phyloP scores from a whole-genome alignment of 2,113 vertebrate genomes.

The Misgurnus anguillicaudatus region DNA sequence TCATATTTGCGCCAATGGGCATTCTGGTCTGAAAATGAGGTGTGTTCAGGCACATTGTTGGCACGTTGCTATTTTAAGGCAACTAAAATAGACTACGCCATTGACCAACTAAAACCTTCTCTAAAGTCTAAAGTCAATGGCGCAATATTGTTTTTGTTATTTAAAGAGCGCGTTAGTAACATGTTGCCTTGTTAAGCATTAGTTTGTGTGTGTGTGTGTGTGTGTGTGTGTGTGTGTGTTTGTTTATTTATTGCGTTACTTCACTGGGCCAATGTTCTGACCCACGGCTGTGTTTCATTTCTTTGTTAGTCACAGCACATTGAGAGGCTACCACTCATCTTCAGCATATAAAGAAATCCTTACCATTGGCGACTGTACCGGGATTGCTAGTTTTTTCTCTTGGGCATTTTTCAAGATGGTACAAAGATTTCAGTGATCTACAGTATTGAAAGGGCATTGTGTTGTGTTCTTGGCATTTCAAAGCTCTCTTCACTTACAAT shows the following conservation, averaged over 20 bases:
- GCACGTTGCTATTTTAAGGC: too few relatives aligned
- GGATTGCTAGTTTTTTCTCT: background rate
- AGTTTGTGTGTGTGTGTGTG: too few relatives aligned
- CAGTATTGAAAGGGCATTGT: background rate
- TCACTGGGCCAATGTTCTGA: background rate
- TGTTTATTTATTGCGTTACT: background rate
- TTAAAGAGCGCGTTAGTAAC: too few relatives aligned
- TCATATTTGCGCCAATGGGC: too few relatives aligned
- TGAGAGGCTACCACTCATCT: background rate
- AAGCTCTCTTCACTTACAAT: constrained; percentile 6
- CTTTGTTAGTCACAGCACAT: constrained; percentile 7
- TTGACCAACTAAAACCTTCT: too few relatives aligned
- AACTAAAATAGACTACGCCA: too few relatives aligned
- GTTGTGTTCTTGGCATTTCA: constrained; percentile 8
- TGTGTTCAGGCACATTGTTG: too few relatives aligned
- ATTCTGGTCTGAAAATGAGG: too few relatives aligned
- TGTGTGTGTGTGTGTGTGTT: too few relatives aligned
- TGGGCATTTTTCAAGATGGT: background rate
- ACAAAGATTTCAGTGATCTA: background rate
- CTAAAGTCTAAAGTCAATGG: too few relatives aligned
- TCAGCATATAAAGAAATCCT: background rate
- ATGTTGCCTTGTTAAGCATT: too few relatives aligned
- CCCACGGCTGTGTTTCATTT: background rate
- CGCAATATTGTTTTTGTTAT: too few relatives aligned
- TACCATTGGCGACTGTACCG: background rate